phyloP scores from a whole-genome alignment of 2,797 vertebrate genomes.

The Myioborus miniatus region DNA sequence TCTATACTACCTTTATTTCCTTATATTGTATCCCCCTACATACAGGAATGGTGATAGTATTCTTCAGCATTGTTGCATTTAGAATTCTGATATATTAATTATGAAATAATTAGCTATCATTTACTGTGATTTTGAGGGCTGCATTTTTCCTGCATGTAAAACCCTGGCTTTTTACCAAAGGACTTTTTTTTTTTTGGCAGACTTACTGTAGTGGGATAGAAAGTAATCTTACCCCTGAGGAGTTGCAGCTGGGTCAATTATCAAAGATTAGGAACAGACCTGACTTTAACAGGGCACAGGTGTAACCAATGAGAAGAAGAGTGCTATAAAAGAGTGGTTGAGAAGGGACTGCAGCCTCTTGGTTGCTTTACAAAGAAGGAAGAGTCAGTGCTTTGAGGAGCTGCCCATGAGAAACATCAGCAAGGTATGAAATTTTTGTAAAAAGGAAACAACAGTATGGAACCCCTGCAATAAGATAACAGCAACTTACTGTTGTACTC shows the following conservation, averaged over 20 bases:
- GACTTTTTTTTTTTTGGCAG: not conserved
- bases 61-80: not conserved
- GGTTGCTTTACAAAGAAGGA: fast-evolving
- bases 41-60: not conserved
- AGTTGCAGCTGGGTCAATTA: too few relatives aligned
- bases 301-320: too few relatives aligned
- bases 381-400: not conserved
- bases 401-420: not conserved
- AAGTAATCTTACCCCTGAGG: too few relatives aligned
- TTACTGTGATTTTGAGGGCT: not conserved
- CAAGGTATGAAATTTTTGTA: not conserved
- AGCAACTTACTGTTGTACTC: not conserved
- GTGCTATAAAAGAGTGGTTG: too few relatives aligned
- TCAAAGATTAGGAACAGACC: too few relatives aligned
- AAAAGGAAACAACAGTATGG: fast-evolving
- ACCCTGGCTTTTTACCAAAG: not conserved
- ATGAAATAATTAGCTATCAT: not conserved
- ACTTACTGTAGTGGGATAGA: not conserved
- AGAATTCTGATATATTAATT: not conserved
- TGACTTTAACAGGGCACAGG: too few relatives aligned
- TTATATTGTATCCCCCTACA: not conserved
- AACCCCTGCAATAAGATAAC: fast-evolving
- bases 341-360: fast-evolving
- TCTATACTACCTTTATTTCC: too few relatives aligned
- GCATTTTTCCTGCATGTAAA: not conserved